phyloP scores from a whole-genome alignment of 2,113 vertebrate species.

The Rynchops niger region DNA sequence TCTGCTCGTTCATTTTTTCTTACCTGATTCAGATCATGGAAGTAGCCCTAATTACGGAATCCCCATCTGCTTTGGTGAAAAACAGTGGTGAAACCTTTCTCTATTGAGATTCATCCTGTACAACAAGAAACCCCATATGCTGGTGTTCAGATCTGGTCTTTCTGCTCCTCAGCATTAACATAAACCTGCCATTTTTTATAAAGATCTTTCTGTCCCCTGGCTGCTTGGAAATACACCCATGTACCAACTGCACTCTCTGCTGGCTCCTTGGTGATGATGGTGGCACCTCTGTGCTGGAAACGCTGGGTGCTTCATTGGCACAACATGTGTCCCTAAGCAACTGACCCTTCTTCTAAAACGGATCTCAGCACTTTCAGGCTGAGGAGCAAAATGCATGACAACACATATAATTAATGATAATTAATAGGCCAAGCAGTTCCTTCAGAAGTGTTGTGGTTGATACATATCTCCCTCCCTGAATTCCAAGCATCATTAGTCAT shows the following conservation, averaged over 20 bases:
- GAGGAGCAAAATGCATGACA: background rate
- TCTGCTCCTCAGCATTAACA: background rate
- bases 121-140: background rate
- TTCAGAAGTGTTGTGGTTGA: background rate
- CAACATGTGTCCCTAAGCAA: background rate
- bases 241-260: background rate
- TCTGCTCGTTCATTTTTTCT: background rate
- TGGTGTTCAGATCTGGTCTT: background rate
- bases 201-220: background rate
- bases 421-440: background rate
- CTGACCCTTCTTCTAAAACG: background rate
- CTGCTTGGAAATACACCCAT: background rate
- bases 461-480: background rate
- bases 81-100: background rate
- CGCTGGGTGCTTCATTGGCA: background rate
- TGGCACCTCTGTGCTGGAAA: background rate
- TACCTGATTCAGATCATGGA: background rate
- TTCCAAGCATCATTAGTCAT: background rate
- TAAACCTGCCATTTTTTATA: background rate
- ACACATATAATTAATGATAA: background rate
- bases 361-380: background rate
- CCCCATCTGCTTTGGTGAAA: background rate
- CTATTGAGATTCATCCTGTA: background rate
- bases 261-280: background rate
- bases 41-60: background rate